Base-by-base conservation (phyloP, 2,888 invertebrate species). In the Pyrochroa serraticornis region DNA sequence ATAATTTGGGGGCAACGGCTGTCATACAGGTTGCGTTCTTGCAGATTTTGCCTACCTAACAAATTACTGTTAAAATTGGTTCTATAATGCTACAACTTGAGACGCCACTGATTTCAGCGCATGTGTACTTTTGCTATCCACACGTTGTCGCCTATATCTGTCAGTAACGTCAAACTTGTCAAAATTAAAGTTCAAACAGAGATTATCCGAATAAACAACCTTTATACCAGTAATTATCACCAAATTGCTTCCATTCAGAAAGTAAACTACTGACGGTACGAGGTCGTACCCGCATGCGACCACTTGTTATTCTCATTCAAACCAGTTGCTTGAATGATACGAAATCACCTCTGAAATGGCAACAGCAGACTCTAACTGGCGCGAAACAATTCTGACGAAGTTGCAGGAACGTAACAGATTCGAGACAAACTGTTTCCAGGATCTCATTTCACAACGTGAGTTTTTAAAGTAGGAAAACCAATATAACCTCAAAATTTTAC, bases 401-500 rank as follows among this genome's bases (percentile, higher is more conserved):
- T 77, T 94, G 60, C 87, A 88, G 58, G 84, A 85, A 60, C 84
- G 93, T 73, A 92, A 93, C 79, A 88, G 85, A 78, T 83, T 82
- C 60, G 90, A 93, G 82, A 87, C 88, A 13, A 80, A 84, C 58
- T 86, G 88, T 71, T 93, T 91, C 78, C 87, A 88, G 69, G 93
- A 93, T 74, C 84, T 94, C 62, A 89, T 94, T 70, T 80, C 85
- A 66, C 88, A 91, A 79, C 92, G 93, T 93, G 85, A 87, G 91
- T 84, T 63, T 32, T 42, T 14, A 31, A 53, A 10, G 1, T 13
- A n/a, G 1, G 8, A 12, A 12, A 49, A 9, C 34, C 22, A 42
- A 45, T 53, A 10, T 49, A 61, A 63, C 52, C 47, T 46, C 42
- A 46, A 53, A 39, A 36, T 39, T 58, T 39, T 62, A 65, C 83